Conservation (phyloP, 2,888 invertebrate species). For the Aporophyla nigra region DNA sequence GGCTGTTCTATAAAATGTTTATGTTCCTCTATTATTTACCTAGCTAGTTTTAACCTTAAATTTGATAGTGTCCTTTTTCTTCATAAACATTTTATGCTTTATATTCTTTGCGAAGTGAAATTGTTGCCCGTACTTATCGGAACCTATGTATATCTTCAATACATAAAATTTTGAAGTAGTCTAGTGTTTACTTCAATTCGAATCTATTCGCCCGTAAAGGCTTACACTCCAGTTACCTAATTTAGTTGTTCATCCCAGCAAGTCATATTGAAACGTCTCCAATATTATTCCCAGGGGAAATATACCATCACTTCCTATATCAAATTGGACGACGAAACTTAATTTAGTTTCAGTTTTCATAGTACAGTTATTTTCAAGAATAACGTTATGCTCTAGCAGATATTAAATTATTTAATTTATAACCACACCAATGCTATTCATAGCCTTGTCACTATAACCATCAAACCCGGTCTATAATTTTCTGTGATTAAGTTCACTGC, state of each 20-base stretch:
- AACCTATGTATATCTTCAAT: neutral
- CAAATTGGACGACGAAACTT: neutral
- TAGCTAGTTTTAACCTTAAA: neutral
- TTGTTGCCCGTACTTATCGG: neutral
- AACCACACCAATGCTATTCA: constrained; percentile 12
- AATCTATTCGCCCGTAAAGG: constrained; percentile 1
- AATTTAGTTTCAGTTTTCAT: neutral
- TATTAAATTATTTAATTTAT: neutral
- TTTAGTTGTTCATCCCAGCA: constrained; percentile 11
- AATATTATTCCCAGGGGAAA: neutral
- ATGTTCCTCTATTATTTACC: neutral
- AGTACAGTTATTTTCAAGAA: neutral
- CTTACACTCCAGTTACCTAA: constrained; percentile 24
- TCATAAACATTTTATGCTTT: neutral
- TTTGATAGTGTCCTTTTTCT: neutral
- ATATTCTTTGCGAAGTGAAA: neutral
- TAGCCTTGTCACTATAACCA: constrained; percentile 13
- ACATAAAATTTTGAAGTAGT: constrained; percentile 1
- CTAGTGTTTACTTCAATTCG: neutral
- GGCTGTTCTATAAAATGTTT: neutral
- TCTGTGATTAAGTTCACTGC: constrained; percentile 3
- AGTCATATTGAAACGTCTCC: constrained; percentile 18
- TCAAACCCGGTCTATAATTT: constrained; percentile 21
- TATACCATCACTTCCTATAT: constrained; percentile 1
- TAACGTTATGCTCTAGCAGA: neutral